Evolutionary conservation across 2,113 vertebrate species (phyloP).

Genomic region (Mola mola): DNA sequence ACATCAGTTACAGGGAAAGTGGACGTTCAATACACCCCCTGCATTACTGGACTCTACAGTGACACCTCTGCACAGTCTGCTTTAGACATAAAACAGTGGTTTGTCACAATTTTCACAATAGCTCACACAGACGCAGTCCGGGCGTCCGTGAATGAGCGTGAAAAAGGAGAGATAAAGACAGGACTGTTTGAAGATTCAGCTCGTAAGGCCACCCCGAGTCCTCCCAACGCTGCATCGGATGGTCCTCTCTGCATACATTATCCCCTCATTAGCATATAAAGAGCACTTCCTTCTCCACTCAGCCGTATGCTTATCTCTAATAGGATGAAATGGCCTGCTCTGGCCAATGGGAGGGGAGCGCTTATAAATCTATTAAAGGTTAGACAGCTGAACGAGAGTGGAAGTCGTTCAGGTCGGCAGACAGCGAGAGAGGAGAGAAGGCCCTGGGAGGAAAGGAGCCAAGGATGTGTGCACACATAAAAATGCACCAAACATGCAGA

Average conservation of each 20-base stretch:
- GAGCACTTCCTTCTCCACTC: conserved; percentile 76
- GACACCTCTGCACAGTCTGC: no score
- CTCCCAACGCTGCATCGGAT: conserved; percentile 47
- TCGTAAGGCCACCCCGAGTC: conserved; percentile 35
- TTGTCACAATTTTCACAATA: not conserved
- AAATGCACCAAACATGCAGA: conserved; percentile 25
- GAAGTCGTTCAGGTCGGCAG: conserved; percentile 36
- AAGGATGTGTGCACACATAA: conserved; percentile 27
- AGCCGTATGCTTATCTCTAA: conserved; percentile 75
- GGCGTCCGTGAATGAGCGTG: conserved; percentile 29
- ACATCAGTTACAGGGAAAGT: no score
- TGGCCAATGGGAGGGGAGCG: conserved; percentile 64
- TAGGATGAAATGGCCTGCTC: conserved; percentile 68
- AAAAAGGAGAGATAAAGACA: conserved; percentile 37
- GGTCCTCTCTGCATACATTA: conserved; percentile 68
- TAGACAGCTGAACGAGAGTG: conserved; percentile 53
- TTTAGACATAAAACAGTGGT: not conserved
- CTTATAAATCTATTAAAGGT: conserved; percentile 74
- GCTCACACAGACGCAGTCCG: conserved; percentile 29
- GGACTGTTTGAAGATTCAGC: conserved; percentile 42
- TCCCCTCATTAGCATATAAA: conserved; percentile 78
- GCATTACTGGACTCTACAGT: no score
- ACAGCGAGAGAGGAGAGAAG: conserved; percentile 8
- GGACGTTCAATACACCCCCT: not conserved
- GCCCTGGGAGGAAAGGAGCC: conserved; percentile 9